A percentile compares a stretch with the other conserved stretches of the same genome.
Evolutionary conservation across 2,797 vertebrate genomes (phyloP).

Genomic region (Garrulus glandarius): DNA sequence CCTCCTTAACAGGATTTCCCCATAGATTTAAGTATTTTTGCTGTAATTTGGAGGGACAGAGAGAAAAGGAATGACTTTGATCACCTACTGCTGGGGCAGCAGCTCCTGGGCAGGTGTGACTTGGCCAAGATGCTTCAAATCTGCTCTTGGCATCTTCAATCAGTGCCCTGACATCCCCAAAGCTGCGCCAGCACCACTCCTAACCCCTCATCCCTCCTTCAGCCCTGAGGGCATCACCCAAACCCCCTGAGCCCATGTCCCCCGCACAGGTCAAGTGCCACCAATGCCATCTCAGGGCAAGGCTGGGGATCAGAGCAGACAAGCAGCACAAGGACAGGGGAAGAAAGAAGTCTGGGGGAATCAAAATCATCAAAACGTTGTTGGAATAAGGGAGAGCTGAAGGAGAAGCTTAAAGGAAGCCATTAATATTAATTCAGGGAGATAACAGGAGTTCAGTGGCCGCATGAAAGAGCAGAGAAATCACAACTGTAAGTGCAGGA

Average conservation of each 20-base stretch:
- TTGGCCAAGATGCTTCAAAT: background rate
- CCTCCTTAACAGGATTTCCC: background rate
- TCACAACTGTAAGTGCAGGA: background rate
- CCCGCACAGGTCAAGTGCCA: background rate
- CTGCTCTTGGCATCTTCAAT: background rate
- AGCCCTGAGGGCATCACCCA: background rate
- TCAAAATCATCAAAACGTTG: background rate
- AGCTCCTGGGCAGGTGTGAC: background rate
- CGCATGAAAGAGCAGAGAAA: background rate
- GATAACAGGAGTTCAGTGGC: conserved; percentile 9
- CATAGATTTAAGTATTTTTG: background rate
- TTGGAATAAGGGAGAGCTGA: background rate
- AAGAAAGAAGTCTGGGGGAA: background rate
- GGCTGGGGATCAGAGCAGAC: background rate
- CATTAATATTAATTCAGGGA: conserved; percentile 21
- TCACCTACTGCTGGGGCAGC: background rate
- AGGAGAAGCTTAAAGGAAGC: background rate
- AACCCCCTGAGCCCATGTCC: accelerated
- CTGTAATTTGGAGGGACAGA: background rate
- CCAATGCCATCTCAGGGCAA: background rate
- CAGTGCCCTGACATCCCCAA: background rate
- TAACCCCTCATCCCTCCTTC: background rate
- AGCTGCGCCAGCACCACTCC: background rate
- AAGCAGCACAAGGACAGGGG: background rate
- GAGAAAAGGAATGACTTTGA: background rate